A percentile compares a stretch with the other conserved stretches of the same genome.
These are phyloP conservation scores for Pelodiscus sinensis DNA, from an alignment of 2,113 vertebrate species.

Conservation along the genomic window DNA sequence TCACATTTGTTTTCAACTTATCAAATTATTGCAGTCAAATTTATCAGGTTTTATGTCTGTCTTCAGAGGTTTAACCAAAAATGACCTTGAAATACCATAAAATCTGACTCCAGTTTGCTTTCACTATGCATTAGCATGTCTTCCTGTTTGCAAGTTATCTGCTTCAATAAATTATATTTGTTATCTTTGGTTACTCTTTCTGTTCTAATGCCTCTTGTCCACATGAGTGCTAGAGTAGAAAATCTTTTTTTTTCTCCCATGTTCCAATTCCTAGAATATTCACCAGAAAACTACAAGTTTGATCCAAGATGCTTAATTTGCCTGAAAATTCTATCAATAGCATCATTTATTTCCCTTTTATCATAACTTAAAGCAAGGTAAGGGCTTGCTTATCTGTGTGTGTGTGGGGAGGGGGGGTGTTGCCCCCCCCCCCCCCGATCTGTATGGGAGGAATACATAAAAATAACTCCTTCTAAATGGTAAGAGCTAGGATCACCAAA, in stretches of 20 bases:
- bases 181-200: not conserved
- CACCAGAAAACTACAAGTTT: fast-evolving
- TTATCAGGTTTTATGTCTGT: not conserved
- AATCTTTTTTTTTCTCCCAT: not conserved
- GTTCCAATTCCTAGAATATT: fast-evolving
- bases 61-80: not conserved
- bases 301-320: not conserved
- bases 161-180: constrained; percentile 7
- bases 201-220: not conserved
- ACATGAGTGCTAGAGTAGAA: not conserved
- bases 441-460: too few relatives aligned
- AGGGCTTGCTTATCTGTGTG: too few relatives aligned
- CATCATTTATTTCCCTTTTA: not conserved
- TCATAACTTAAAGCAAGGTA: too few relatives aligned
- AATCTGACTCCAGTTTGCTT: not conserved
- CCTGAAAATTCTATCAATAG: not conserved
- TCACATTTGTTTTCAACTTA: not conserved
- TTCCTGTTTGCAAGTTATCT: not conserved
- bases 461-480: too few relatives aligned
- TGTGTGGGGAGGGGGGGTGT: too few relatives aligned
- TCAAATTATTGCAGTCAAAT: not conserved
- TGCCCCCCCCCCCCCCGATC: too few relatives aligned
- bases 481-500: too few relatives aligned
- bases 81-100: not conserved
- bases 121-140: not conserved